Percentiles rank a stretch among this genome's conserved stretches.
Conservation (phyloP, 1,140 invertebrate species). For the Ladona fulva region DNA sequence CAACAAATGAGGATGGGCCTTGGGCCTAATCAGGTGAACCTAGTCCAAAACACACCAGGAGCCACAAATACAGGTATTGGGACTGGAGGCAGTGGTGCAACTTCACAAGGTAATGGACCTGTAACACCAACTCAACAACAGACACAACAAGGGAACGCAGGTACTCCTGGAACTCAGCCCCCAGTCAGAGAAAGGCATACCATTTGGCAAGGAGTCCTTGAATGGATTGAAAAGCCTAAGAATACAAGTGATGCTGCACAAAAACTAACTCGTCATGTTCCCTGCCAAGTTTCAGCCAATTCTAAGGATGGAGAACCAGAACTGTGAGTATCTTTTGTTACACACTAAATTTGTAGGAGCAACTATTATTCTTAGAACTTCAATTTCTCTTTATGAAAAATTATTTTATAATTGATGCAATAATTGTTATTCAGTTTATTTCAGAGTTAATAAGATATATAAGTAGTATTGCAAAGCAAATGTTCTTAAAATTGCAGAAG, state of each 20-base stretch:
- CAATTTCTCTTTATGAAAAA: too few relatives aligned
- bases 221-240: slow-evolving; percentile 84
- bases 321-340: slow-evolving; percentile 61
- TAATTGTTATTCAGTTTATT: too few relatives aligned
- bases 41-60: slow-evolving; percentile 14
- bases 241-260: slow-evolving; percentile 51
- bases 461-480: too few relatives aligned
- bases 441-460: too few relatives aligned
- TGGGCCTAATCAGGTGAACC: slow-evolving; percentile 13
- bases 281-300: slow-evolving; percentile 70
- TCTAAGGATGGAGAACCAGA: slow-evolving; percentile 76
- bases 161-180: background rate
- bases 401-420: too few relatives aligned
- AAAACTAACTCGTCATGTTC: slow-evolving; percentile 72
- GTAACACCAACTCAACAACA: slow-evolving; percentile 29
- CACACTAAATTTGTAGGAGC: too few relatives aligned
- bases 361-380: too few relatives aligned
- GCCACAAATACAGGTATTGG: slow-evolving; percentile 12
- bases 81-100: slow-evolving; percentile 12
- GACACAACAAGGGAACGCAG: slow-evolving; percentile 26
- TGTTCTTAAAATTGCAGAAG: too few relatives aligned
- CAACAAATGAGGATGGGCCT: background rate
- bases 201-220: slow-evolving; percentile 79
- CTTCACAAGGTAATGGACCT: background rate
- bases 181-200: slow-evolving; percentile 48